Evolutionary conservation across 2,888 invertebrate species (phyloP), one percentile per base, ranked within the genome.

Genomic region (Nomada hirtipes): DNA sequence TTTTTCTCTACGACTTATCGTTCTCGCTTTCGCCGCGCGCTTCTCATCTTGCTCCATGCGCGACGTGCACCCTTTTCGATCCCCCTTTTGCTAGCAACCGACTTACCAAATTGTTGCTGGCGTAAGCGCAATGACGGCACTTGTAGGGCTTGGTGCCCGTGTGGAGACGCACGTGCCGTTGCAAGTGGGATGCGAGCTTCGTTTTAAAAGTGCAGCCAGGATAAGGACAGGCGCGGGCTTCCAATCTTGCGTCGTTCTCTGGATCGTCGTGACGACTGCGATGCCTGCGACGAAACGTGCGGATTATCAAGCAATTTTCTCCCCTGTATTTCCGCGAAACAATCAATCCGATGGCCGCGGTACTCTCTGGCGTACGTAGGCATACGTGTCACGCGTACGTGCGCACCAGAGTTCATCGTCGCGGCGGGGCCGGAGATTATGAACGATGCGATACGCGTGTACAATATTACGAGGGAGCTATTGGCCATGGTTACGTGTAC

Each of bases 101-200:
- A 84, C 87, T 95, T 94, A 97, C 97, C 95, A 97, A 95, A 90
- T 96, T 96, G 85, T 97, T 97, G 93, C 97, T 97, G 7, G 96
- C 96, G 89, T 97, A 97, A 42, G 94, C 90, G 92, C 98, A 99
- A 92, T 98, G 96, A 0, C 97, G 97, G 94, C 99, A 99, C 71
- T 95, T 95, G 94, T 97, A 98, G 0, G 98, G 98, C 92, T 97
- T 98, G 50, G 96, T 95, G 4, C 97, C 97, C 4, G 96, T 96
- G 92, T 98, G 98, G 36, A 97, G 95, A 4, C 97, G 95, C 92
- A 96, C 94, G 93, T 98, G 98, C 65, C 98, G 95, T 90, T 96
- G 96, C 88, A 98, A 94, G 92, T 97, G 97, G 42, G 96, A 95
- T 10, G 95, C 94, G 82, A 96, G 95, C 87, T 96, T 95, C 20